phyloP scores from a whole-genome alignment of 2,888 invertebrate genomes.

The Cenopis cana region DNA sequence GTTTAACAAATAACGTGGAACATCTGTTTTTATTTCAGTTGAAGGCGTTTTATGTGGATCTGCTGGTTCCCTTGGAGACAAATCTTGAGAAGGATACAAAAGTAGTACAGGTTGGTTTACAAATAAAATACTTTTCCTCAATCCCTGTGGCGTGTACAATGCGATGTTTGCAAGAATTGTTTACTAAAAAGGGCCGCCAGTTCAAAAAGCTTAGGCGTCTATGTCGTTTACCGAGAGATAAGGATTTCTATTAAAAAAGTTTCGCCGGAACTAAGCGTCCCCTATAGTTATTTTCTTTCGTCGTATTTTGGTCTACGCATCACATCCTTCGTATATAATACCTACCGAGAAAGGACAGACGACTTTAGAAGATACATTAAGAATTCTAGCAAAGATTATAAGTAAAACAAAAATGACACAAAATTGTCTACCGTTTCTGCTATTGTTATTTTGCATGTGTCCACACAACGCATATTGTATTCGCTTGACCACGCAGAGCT shows the following conservation, averaged over 20 bases:
- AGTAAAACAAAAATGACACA: background rate
- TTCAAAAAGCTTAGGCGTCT: constrained; percentile 63
- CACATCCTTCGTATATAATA: background rate
- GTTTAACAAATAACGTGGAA: constrained; percentile 40
- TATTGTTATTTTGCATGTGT: no score
- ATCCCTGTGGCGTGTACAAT: constrained; percentile 61
- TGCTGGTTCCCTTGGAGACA: constrained; percentile 96
- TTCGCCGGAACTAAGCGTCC: constrained; percentile 55
- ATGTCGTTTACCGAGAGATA: constrained; percentile 61
- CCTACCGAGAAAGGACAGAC: background rate
- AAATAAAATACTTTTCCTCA: constrained; percentile 58
- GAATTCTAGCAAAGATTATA: background rate
- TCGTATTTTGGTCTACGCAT: constrained; percentile 23
- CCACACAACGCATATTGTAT: no score
- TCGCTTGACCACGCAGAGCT: no score
- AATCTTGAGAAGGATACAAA: constrained; percentile 97
- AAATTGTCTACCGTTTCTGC: no score
- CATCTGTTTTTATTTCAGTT: constrained; percentile 85
- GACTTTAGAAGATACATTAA: background rate
- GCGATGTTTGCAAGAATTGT: constrained; percentile 63
- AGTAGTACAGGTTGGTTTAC: constrained; percentile 91
- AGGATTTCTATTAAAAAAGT: constrained; percentile 74
- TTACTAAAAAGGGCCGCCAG: constrained; percentile 63
- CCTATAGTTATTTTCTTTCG: constrained; percentile 37
- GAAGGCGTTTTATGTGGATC: constrained; percentile 97